phyloP scores from a whole-genome alignment of 2,113 vertebrate species.

The Ptychochromis oligacanthus region DNA sequence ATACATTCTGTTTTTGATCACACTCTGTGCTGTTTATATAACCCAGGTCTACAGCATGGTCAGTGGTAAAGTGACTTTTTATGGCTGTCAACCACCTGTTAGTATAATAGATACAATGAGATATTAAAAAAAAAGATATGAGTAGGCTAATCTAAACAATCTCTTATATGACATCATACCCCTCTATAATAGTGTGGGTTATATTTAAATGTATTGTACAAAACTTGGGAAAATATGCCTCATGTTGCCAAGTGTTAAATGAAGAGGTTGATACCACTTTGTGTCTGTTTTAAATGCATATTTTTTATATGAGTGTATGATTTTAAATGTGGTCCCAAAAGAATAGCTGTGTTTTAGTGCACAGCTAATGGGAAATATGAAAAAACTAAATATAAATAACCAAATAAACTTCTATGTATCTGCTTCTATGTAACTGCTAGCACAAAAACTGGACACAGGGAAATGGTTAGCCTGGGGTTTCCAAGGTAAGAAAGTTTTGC shows the following conservation, averaged over 20 bases:
- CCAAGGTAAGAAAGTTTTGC: background rate
- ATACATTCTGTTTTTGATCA: background rate
- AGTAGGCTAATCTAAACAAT: background rate
- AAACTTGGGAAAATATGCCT: background rate
- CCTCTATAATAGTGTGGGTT: background rate
- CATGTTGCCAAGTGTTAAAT: background rate
- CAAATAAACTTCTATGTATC: background rate
- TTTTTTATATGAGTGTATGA: background rate
- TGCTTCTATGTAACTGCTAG: background rate
- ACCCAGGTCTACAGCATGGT: background rate
- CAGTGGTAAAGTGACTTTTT: background rate
- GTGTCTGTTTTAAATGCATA: background rate
- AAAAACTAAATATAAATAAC: background rate
- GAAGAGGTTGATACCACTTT: background rate
- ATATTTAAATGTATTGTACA: background rate
- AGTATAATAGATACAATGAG: background rate
- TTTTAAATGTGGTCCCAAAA: background rate
- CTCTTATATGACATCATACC: background rate
- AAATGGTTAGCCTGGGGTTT: background rate
- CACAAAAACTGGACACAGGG: no score
- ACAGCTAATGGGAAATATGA: background rate
- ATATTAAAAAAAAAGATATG: background rate
- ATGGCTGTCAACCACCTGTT: constrained; percentile 1
- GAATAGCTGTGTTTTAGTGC: background rate
- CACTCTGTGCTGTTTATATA: background rate